Evolutionary conservation across 2,113 vertebrate genomes (phyloP).

Genomic region (Ageneiosus marmoratus): DNA sequence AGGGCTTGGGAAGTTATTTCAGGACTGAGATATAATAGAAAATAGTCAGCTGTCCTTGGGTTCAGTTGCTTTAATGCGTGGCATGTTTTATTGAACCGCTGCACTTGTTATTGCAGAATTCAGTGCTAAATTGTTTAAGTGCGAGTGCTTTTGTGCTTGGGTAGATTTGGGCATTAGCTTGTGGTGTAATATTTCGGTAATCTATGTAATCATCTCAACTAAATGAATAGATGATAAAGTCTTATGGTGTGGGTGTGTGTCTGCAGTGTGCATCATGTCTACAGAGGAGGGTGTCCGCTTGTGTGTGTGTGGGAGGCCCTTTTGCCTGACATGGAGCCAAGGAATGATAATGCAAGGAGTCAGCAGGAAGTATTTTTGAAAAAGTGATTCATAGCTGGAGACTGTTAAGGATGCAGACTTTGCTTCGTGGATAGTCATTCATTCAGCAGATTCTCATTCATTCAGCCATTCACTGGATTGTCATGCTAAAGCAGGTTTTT

Average conservation of each 20-base stretch:
- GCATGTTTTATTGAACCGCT: neutral
- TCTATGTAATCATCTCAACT: neutral
- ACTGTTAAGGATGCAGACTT: slow-evolving; percentile 4
- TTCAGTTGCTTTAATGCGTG: neutral
- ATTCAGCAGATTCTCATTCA: slow-evolving; percentile 15
- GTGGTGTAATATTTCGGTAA: neutral
- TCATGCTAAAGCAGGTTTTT: neutral
- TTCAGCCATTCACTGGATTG: slow-evolving; percentile 3
- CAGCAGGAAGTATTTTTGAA: slow-evolving; percentile 40
- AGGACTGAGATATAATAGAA: neutral
- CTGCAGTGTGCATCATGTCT: slow-evolving; percentile 34
- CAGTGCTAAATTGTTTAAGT: neutral
- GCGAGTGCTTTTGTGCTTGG: neutral
- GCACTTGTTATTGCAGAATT: neutral
- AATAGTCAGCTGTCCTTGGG: neutral
- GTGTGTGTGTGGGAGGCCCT: slow-evolving; percentile 25
- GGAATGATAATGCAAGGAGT: slow-evolving; percentile 10
- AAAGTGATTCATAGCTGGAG: slow-evolving; percentile 38
- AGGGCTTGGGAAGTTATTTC: neutral
- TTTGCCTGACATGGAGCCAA: slow-evolving; percentile 20
- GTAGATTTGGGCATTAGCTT: neutral
- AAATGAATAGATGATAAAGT: slow-evolving; percentile 8
- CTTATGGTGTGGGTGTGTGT: slow-evolving; percentile 5
- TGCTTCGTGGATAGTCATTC: neutral
- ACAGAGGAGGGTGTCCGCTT: neutral